Base-by-base conservation (phyloP, 2,797 vertebrate genomes). In the Oreochromis mossambicus region DNA sequence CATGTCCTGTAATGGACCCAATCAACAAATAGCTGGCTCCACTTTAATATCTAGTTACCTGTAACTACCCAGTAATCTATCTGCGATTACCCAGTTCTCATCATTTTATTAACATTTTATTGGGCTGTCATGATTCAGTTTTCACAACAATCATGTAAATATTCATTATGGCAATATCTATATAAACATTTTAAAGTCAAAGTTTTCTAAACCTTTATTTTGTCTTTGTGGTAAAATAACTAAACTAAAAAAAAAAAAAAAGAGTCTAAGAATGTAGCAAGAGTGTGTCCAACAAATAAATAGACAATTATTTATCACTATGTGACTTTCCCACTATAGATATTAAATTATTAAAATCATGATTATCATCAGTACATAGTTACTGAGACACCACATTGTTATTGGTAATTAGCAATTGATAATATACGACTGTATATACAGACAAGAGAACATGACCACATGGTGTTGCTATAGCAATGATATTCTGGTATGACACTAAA, bases 71-170 rank as follows among this genome's bases (percentile, higher is more conserved):
- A 63, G 17, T 63, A 12, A 19, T 13, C 32, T 6, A 12, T 36
- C 58, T 55, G 29, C 2, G 29, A 2, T 2, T 2, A 48, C 14
- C 32, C 32, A 63, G 32, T n/a, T 7, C 17, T 63, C 34, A 13
- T 63, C 32, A 8, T 38, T 63, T 63, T n/a, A 63, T 2, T 38
- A n/a, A 36, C 9, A n/a, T n/a, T 36, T 63, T 63, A 63, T 38
- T 38, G 8, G 29, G 8, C 2, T 32, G 15, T 8, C 19, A 63
- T 13, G 7, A 38, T n/a, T 36, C 2, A 66, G 14, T 66, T 66
- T 38, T 66, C 34, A 66, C 61, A 38, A 7, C 0, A n/a, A 66
- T 38, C 34, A 38, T 0, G 1, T 38, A 66, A 66, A 38, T 66
- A 38, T 13, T 38, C 6, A 63, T 19, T 61, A 61, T 34, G 2